Evolutionary conservation across 1,140 invertebrate species (phyloP), one percentile per base, ranked within the genome.

Genomic region (Monomorium pharaonis): DNA sequence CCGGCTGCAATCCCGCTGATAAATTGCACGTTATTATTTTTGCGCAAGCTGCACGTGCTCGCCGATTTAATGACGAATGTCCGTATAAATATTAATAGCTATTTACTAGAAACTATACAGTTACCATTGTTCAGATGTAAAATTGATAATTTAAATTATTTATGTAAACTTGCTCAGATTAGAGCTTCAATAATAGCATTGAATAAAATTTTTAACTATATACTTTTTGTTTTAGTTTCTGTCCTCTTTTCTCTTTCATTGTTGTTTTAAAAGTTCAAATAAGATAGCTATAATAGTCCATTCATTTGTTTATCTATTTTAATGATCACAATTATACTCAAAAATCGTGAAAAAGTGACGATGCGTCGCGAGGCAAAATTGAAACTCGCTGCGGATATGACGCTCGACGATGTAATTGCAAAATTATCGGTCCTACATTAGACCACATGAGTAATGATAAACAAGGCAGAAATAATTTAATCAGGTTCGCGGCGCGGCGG

Each of bases 11-110:
- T 86, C 86, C 42, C 56, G 0, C 72, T 89, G 88, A 89, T 89
- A 89, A 89, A 89, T 89, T 84, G 60, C 88, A 51, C 56, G 84
- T 89, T 89, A 89, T 89, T 89, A 89, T 86, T 89, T 86, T 80
- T 85, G 75, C 60, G 65, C 75, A 67, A 49, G 54, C 37, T 58
- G 47, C 72, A 63, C 75, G 75, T 86, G 76, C 72, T 89, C 67
- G 60, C 60, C 74, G 54, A 89, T 83, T 42, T 58, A 83, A 83
- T 58, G 51, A 74, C 51, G 51, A 72, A 70, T 65, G 33, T 72
- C 44, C 65, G 7, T 81, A 72, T 60, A 83, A 72, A 74, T 72
- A 74, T 74, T 83, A 83, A 74, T 60, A 27, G 37, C 78, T 72
- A 54, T 81, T 83, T 83, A 58, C 10, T 74, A 58, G 54, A 12